Evolutionary conservation across 2,797 vertebrate species (phyloP).

Genomic region (Otolemur crassicaudatus): DNA sequence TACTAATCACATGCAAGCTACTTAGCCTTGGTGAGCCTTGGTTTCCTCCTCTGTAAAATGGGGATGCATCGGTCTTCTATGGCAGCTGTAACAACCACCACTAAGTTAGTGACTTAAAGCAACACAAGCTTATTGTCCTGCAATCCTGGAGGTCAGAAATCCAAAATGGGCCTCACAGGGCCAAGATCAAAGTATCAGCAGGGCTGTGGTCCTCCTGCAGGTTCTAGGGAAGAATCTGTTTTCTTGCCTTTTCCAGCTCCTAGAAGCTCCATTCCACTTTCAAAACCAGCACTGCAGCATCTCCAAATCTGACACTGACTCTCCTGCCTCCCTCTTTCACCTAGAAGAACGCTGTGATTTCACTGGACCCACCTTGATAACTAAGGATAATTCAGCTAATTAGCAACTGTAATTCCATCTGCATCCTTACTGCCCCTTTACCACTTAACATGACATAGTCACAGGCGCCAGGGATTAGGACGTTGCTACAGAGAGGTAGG

Average conservation of each 20-base stretch:
- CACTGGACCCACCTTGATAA: not conserved
- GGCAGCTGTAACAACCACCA: too few relatives aligned
- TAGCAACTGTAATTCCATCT: not conserved
- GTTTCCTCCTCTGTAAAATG: not conserved
- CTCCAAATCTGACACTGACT: not conserved
- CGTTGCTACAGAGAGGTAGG: rapidly evolving
- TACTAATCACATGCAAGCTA: not conserved
- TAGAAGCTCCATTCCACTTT: not conserved
- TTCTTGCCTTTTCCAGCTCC: not conserved
- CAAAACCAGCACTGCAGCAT: not conserved
- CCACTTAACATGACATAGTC: rapidly evolving
- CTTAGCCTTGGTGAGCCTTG: not conserved
- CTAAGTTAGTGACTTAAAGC: not conserved
- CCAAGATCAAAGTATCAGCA: too few relatives aligned
- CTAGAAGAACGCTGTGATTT: not conserved
- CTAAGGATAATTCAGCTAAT: not conserved
- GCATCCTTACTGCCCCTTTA: rapidly evolving
- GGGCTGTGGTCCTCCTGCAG: not conserved
- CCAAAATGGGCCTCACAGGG: not conserved
- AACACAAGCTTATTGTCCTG: not conserved
- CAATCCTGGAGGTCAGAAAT: not conserved
- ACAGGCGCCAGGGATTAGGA: not conserved
- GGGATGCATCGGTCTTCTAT: not conserved
- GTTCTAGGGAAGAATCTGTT: not conserved
- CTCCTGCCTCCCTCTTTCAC: not conserved